phyloP scores from a whole-genome alignment of 2,797 vertebrate genomes.

The Pseudocheirus occidentalis region DNA sequence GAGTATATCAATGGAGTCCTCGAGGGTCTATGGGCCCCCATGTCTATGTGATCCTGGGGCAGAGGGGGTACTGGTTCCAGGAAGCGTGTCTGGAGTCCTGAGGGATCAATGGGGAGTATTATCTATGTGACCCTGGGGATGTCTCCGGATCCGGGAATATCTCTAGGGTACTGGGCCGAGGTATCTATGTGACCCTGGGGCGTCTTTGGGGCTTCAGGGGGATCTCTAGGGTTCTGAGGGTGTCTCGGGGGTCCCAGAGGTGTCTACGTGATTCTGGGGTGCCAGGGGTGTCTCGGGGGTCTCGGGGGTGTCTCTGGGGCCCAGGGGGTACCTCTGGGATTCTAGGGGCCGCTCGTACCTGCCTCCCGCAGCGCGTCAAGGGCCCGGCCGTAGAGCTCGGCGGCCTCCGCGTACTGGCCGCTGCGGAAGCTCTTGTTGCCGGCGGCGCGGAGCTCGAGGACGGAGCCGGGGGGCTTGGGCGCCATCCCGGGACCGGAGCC shows the following conservation, averaged over 20 bases:
- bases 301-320: background rate
- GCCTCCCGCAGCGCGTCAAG: slow-evolving; percentile 87
- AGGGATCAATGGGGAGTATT: background rate
- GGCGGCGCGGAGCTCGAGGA: slow-evolving; percentile 87
- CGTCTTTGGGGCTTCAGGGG: rapidly evolving
- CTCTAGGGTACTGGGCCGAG: background rate
- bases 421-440: slow-evolving; percentile 92
- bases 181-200: background rate
- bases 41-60: background rate
- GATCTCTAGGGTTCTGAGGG: too few species aligned
- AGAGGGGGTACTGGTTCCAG: rapidly evolving
- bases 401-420: slow-evolving; percentile 93
- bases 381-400: slow-evolving; percentile 88
- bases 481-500: slow-evolving; percentile 73
- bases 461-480: slow-evolving; percentile 83
- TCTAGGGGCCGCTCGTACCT: slow-evolving; percentile 79
- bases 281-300: background rate
- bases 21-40: background rate
- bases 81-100: background rate
- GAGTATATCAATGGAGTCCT: background rate
- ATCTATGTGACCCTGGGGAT: background rate
- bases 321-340: background rate
- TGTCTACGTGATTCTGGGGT: background rate
- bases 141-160: background rate
- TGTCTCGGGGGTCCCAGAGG: too few species aligned